These are phyloP conservation scores for Potamarius usumacintae DNA, from an alignment of 2,113 vertebrate genomes.

Conservation along the genomic window DNA sequence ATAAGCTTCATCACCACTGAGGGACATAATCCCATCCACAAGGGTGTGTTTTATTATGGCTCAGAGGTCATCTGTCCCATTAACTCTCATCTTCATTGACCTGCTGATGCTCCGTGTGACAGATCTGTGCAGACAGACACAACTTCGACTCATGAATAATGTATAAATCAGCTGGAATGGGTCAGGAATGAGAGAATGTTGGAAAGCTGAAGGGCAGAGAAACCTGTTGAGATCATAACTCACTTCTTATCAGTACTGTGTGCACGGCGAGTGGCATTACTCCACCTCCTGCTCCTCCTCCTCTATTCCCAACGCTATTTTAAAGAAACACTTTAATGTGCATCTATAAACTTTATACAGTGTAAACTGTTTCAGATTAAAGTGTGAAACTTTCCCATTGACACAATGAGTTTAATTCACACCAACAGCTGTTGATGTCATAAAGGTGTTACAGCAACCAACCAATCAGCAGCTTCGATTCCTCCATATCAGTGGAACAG, in stretches of 20 bases:
- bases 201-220: not conserved
- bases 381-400: not conserved
- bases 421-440: not conserved
- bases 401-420: not conserved
- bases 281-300: not conserved
- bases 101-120: not conserved
- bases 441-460: not conserved
- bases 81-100: constrained; percentile 12
- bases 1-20: constrained; percentile 2
- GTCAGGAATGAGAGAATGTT: not conserved
- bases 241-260: not conserved
- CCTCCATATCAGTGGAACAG: not conserved
- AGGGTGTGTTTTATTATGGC: constrained; percentile 14
- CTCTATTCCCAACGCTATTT: not conserved
- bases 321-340: not conserved
- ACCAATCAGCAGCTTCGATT: not conserved
- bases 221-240: not conserved
- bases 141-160: not conserved
- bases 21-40: not conserved
- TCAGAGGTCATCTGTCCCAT: constrained; percentile 23
- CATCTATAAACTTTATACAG: not conserved
- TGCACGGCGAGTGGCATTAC: not conserved
- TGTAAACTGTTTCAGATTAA: not conserved
- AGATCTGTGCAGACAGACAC: not conserved
- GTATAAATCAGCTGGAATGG: not conserved